Evolutionary conservation across 2,113 vertebrate species (phyloP).

Genomic region (Seriola rivoliana): DNA sequence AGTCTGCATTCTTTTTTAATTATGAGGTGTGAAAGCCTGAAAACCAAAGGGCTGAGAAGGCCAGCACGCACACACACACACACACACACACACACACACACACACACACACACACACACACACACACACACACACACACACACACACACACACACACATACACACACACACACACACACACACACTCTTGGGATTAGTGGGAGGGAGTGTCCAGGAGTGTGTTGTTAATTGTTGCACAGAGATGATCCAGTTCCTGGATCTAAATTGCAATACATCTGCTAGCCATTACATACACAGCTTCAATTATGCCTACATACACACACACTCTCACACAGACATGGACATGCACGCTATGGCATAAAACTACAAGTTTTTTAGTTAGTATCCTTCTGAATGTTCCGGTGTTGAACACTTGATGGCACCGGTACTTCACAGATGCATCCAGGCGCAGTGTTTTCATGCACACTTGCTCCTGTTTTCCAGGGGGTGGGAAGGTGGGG

Average conservation of each 20-base stretch:
- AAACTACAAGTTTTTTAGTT: slow-evolving; percentile 4
- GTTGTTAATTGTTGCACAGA: slow-evolving; percentile 56
- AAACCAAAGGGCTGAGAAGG: slow-evolving; percentile 66
- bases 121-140: slow-evolving; percentile 29
- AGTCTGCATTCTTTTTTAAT: slow-evolving; percentile 80
- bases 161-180: slow-evolving; percentile 28
- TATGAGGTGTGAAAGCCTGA: slow-evolving; percentile 82
- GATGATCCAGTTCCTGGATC: slow-evolving; percentile 59
- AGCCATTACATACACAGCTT: slow-evolving; percentile 66
- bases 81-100: too few species aligned
- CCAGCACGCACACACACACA: slow-evolving; percentile 43
- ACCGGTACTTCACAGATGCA: slow-evolving; percentile 63
- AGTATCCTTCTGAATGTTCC: slow-evolving; percentile 21
- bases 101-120: too few species aligned
- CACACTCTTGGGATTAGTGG: slow-evolving; percentile 41
- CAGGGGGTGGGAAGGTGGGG: slow-evolving; percentile 39
- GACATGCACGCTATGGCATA: slow-evolving; percentile 22
- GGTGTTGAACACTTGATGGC: slow-evolving; percentile 72
- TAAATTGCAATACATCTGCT: slow-evolving; percentile 68
- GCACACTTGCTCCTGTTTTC: slow-evolving; percentile 69
- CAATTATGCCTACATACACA: slow-evolving; percentile 30
- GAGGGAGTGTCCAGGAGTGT: slow-evolving; percentile 37
- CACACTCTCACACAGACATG: slow-evolving; percentile 20
- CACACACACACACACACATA: slow-evolving; percentile 23
- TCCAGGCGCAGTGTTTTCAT: slow-evolving; percentile 59